These are phyloP conservation scores for Illadopsis cleaveri DNA, from an alignment of 2,113 vertebrate species.

Conservation along the genomic window DNA sequence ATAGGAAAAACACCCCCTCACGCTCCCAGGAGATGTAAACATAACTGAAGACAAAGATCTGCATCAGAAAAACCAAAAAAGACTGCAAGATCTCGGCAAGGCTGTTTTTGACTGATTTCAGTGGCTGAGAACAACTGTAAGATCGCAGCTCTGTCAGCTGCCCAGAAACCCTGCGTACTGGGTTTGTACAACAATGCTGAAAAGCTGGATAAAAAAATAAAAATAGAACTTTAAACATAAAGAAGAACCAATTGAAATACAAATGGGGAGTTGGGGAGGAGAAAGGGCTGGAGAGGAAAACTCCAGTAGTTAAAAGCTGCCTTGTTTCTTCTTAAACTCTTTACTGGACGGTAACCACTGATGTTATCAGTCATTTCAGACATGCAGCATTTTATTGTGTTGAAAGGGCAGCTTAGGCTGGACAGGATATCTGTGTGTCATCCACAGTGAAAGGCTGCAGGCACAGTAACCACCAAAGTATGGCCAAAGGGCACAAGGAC, in stretches of 20 bases:
- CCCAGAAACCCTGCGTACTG: background rate
- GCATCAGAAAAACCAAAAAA: background rate
- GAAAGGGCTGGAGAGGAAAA: background rate
- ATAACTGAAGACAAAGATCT: background rate
- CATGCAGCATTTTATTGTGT: conserved; percentile 33
- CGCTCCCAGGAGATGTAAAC: background rate
- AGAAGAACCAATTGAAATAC: background rate
- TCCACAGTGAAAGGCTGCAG: conserved; percentile 23
- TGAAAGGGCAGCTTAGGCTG: conserved; percentile 27
- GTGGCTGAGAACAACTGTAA: background rate
- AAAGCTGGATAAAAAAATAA: background rate
- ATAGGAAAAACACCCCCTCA: background rate
- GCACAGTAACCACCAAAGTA: background rate
- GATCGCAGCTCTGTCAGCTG: background rate
- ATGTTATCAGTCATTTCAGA: conserved; percentile 44
- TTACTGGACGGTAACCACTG: background rate
- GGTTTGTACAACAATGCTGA: background rate
- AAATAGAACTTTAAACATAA: background rate
- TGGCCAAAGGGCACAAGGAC: conserved; percentile 21
- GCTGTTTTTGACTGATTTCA: background rate
- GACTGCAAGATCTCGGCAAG: background rate
- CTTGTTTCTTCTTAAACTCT: background rate
- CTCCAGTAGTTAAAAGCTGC: background rate
- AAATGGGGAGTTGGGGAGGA: background rate
- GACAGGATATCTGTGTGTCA: conserved; percentile 35